A percentile compares a stretch with the other conserved stretches of the same genome.
Evolutionary conservation across 2,797 vertebrate species (phyloP).

Genomic region (Pseudopleuronectes americanus): DNA sequence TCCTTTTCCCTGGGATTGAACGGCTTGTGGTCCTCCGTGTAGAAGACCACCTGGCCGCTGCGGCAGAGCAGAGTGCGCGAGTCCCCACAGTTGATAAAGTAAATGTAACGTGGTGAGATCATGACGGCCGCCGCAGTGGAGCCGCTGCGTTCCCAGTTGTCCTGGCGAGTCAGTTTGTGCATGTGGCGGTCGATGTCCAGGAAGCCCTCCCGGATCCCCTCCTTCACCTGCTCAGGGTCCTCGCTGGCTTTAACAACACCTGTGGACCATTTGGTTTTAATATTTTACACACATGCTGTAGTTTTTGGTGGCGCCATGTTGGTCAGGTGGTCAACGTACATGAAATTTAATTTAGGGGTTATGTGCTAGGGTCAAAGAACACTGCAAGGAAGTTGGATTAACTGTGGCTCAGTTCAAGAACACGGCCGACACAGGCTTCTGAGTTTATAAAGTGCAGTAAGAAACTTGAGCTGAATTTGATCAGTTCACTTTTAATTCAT

Average conservation of each 20-base stretch:
- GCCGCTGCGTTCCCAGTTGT: conserved; percentile 81
- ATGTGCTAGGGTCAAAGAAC: not conserved
- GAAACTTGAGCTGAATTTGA: no score
- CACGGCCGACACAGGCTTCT: not conserved
- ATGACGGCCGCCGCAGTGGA: conserved; percentile 80
- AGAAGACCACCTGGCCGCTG: conserved; percentile 81
- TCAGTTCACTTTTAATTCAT: no score
- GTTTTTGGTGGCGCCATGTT: no score
- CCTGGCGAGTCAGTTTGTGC: conserved; percentile 76
- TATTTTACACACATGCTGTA: not conserved
- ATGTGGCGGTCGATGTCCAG: conserved; percentile 83
- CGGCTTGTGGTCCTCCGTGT: conserved; percentile 89
- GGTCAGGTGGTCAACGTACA: no score
- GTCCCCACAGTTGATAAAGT: conserved; percentile 88
- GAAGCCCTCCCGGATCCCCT: conserved; percentile 80
- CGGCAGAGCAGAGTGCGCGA: conserved; percentile 84
- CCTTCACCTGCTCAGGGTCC: conserved; percentile 80
- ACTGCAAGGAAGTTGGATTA: not conserved
- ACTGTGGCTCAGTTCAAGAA: not conserved
- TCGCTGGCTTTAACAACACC: conserved; percentile 68
- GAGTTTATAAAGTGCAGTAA: not conserved
- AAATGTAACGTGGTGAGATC: conserved; percentile 78
- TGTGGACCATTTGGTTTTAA: conserved; percentile 37
- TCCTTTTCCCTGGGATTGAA: conserved; percentile 85
- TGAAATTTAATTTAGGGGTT: no score